Evolutionary conservation across 2,888 invertebrate species (phyloP).

Genomic region (Rosalia funebris): DNA sequence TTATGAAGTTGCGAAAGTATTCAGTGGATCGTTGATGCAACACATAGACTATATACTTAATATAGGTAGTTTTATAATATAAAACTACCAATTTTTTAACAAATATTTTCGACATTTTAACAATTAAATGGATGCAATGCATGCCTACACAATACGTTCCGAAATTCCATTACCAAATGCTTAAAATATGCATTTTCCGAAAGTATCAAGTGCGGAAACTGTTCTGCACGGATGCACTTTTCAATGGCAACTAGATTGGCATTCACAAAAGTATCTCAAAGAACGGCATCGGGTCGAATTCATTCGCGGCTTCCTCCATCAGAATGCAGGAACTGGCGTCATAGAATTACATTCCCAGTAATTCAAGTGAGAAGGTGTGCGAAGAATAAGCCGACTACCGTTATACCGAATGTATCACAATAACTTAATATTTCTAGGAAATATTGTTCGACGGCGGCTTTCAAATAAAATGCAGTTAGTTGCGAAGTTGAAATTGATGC

Average conservation of each 20-base stretch:
- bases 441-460: background rate
- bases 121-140: no score
- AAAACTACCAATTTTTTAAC: no score
- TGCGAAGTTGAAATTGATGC: background rate
- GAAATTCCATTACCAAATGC: constrained; percentile 6
- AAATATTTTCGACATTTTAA: no score
- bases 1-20: no score
- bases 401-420: constrained; percentile 45
- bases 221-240: constrained; percentile 54
- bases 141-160: background rate
- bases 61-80: no score
- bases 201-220: constrained; percentile 23
- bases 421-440: constrained; percentile 43
- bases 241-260: constrained; percentile 51
- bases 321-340: constrained; percentile 56
- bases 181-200: constrained; percentile 16
- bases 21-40: no score
- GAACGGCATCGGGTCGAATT: constrained; percentile 49
- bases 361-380: constrained; percentile 57
- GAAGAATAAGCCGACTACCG: constrained; percentile 50
- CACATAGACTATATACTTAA: no score
- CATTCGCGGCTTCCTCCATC: constrained; percentile 52
- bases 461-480: background rate
- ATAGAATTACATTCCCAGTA: constrained; percentile 59
- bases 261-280: constrained; percentile 51